Base-by-base conservation (phyloP, 92 coral and sea anemone species). In the Chrysogorgia sp. region DNA sequence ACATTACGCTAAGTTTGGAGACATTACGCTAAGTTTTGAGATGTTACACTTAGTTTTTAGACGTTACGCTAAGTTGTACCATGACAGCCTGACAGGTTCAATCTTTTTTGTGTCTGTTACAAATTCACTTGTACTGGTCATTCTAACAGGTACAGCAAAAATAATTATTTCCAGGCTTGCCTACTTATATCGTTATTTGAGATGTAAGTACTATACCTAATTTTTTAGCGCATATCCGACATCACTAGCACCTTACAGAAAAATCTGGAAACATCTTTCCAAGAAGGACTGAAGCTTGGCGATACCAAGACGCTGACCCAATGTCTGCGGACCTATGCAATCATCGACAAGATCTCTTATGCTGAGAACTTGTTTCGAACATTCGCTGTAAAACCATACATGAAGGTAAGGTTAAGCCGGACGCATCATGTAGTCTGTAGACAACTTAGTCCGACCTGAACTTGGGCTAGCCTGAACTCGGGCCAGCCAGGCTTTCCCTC, bases 231-330 rank as follows among this genome's bases (percentile, higher is more conserved):
- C 8, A 96, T 96, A 67, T 90, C 99, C 59, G 92, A 90, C 30
- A 96, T 96, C 45, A 96, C 99, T 24, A 83, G 92, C 76, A 96
- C 99, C 9, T 86, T 96, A 33, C 99, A 96, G 84, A 91, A 92
- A 90, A 91, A 90, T 63, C 83, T 96, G 43, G 99, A 96, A 67
- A 82, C 84, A 25, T 92, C 99, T 53, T 96, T 96, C 52, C 97
- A 96, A 75, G 99, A 96, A 31, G 99, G 97, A 49, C 78, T 96
- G 40, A 89, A 92, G 58, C 90, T 96, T 31, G 91, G 92, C 30
- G 90, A 89, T 50, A 80, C 92, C 24, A 88, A 90, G 72, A 81
- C 92, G 74, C 78, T 96, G 34, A 89, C 97, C 0, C 83, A 92
- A 32, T 96, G 92, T 4, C 88, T 96, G 32, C 79, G 99, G 60